Evolutionary conservation across 2,797 vertebrate genomes (phyloP).

Genomic region (Podarcis siculus): DNA sequence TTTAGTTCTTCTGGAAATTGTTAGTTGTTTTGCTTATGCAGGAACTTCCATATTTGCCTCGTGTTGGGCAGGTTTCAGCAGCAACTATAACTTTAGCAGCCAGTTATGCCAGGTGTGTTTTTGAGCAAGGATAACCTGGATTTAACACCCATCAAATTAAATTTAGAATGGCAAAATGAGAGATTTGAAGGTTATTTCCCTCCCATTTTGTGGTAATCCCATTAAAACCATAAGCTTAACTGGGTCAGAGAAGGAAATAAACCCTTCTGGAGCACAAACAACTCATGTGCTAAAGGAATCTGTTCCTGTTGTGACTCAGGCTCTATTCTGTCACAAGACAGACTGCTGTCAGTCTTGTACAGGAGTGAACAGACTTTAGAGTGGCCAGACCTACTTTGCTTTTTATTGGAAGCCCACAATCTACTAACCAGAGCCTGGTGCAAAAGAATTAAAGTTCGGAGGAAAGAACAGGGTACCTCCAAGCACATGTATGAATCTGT

Average conservation of each 20-base stretch:
- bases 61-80: neutral
- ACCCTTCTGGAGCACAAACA: neutral
- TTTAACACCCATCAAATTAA: neutral
- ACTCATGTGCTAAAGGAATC: neutral
- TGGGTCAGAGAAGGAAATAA: neutral
- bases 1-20: neutral
- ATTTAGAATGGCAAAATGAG: neutral
- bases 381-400: too few relatives aligned
- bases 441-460: too few relatives aligned
- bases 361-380: too few relatives aligned
- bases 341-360: neutral
- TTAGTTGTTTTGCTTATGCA: neutral
- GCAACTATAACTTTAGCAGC: neutral
- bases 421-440: too few relatives aligned
- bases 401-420: too few relatives aligned
- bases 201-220: neutral
- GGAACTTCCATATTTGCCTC: neutral
- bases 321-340: neutral
- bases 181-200: neutral
- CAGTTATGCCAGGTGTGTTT: neutral
- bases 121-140: neutral
- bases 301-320: neutral
- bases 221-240: neutral
- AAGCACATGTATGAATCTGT: too few relatives aligned
- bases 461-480: too few relatives aligned